phyloP scores from a whole-genome alignment of 2,888 invertebrate genomes.

The Polyommatus icarus region DNA sequence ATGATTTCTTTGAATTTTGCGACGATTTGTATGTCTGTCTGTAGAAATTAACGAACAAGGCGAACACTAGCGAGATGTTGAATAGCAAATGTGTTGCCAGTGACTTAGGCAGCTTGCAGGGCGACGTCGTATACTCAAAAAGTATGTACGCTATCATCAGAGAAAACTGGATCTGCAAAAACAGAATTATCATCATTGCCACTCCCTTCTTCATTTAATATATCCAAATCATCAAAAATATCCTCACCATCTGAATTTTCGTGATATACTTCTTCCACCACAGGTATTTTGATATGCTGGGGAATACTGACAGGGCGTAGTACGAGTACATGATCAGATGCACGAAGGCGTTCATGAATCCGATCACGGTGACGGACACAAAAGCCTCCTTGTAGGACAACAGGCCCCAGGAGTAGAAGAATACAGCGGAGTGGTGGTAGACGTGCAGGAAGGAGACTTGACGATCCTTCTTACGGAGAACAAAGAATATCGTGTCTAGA shows the following conservation, averaged over 20 bases:
- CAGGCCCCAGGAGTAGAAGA: conserved; percentile 85
- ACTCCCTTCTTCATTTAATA: not conserved
- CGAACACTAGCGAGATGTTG: conserved; percentile 14
- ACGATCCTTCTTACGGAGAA: conserved; percentile 8
- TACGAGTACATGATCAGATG: conserved; percentile 90
- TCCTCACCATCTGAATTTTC: conserved; percentile 85
- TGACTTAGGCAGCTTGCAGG: not conserved
- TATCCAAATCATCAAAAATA: not conserved
- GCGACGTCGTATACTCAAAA: not conserved
- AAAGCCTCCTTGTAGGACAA: conserved; percentile 86
- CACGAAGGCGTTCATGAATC: conserved; percentile 85
- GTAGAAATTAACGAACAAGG: conserved; percentile 5
- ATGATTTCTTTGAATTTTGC: not conserved
- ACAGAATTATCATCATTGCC: not conserved
- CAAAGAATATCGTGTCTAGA: conserved; percentile 16
- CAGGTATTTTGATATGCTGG: conserved; percentile 84
- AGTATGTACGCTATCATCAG: conserved; percentile 10
- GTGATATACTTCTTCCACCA: conserved; percentile 94
- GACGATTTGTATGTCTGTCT: conserved; percentile 3
- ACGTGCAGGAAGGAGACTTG: conserved; percentile 81
- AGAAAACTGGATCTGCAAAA: conserved; percentile 10
- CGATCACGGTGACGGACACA: conserved; percentile 82
- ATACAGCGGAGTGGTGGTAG: conserved; percentile 90
- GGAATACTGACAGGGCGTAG: conserved; percentile 86
- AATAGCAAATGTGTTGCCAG: not conserved